A percentile compares a stretch with the other conserved stretches of the same genome.
Conservation (phyloP, 2,888 invertebrate species). For the Hypomecis atomaria region DNA sequence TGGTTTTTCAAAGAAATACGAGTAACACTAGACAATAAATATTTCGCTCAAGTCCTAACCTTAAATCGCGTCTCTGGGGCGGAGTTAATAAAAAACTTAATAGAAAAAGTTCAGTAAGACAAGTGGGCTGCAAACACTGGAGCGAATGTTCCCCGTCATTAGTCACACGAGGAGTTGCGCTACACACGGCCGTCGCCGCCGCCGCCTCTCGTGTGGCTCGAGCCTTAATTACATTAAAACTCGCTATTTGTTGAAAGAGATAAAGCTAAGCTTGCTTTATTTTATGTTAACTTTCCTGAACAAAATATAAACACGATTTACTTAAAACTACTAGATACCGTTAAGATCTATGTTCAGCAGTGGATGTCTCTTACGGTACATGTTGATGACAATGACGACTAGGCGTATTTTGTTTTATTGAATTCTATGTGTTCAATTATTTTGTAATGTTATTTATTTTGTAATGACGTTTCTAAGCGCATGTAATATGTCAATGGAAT, state of each 20-base stretch:
- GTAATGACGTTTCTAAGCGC: too few species aligned
- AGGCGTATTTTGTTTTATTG: too few species aligned
- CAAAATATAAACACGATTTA: neutral
- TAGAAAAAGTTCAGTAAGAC: conserved; percentile 55
- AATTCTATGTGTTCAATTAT: too few species aligned
- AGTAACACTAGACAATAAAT: neutral
- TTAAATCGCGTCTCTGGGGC: neutral
- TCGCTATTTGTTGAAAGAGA: conserved; percentile 8
- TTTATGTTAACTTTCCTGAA: neutral
- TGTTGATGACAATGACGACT: too few species aligned
- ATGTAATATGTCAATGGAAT: too few species aligned
- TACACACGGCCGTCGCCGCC: conserved; percentile 46
- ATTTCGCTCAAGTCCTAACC: neutral
- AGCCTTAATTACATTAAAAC: conserved; percentile 22
- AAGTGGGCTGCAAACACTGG: conserved; percentile 53
- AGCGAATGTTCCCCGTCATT: conserved; percentile 64
- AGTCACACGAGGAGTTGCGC: conserved; percentile 53
- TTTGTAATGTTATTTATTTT: too few species aligned
- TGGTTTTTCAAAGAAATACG: neutral
- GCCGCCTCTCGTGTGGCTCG: conserved; percentile 3
- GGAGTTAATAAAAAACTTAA: conserved; percentile 38
- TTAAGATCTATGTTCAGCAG: too few species aligned
- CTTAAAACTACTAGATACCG: too few species aligned
- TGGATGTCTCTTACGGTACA: too few species aligned
- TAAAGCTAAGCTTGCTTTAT: neutral